Evolutionary conservation across 2,888 invertebrate genomes (phyloP).

Genomic region (Hemithea aestivaria): DNA sequence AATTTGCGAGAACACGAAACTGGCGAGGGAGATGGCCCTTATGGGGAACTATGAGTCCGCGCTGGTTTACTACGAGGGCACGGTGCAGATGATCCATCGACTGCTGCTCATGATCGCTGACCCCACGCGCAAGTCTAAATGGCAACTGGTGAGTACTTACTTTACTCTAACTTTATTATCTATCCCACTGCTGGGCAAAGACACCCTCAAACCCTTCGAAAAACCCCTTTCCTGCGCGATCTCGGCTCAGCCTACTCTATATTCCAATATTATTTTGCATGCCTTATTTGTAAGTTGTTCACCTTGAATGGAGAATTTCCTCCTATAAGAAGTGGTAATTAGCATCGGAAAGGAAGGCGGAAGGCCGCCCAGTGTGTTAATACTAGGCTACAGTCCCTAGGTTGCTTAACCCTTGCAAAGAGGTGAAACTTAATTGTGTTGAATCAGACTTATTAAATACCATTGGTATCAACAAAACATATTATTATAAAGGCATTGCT

Average conservation of each 20-base stretch:
- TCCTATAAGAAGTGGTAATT: conserved; percentile 63
- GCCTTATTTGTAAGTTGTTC: conserved; percentile 39
- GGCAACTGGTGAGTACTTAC: conserved; percentile 90
- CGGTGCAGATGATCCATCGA: conserved; percentile 93
- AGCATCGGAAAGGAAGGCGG: conserved; percentile 53
- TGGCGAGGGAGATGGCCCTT: conserved; percentile 96
- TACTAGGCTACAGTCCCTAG: conserved; percentile 30
- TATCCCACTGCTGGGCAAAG: too few relatives aligned
- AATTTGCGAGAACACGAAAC: conserved; percentile 96
- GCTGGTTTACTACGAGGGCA: conserved; percentile 94
- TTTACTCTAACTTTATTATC: too few relatives aligned
- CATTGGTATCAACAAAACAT: too few relatives aligned
- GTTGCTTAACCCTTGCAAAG: conserved; percentile 19
- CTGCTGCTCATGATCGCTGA: conserved; percentile 89
- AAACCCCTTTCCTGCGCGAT: too few relatives aligned
- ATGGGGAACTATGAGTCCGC: conserved; percentile 98
- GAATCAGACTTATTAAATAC: too few relatives aligned
- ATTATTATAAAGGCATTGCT: too few relatives aligned
- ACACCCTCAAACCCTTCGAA: too few relatives aligned
- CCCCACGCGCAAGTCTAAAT: conserved; percentile 89
- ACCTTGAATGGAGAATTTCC: conserved; percentile 68
- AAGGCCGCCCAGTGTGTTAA: conserved; percentile 53
- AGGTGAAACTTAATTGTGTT: too few relatives aligned
- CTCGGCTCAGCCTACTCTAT: too few relatives aligned
- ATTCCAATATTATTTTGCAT: conserved; percentile 5